These are phyloP conservation scores for Drosophila diplacantha DNA, from an alignment of 2,888 invertebrate genomes.

Conservation along the genomic window DNA sequence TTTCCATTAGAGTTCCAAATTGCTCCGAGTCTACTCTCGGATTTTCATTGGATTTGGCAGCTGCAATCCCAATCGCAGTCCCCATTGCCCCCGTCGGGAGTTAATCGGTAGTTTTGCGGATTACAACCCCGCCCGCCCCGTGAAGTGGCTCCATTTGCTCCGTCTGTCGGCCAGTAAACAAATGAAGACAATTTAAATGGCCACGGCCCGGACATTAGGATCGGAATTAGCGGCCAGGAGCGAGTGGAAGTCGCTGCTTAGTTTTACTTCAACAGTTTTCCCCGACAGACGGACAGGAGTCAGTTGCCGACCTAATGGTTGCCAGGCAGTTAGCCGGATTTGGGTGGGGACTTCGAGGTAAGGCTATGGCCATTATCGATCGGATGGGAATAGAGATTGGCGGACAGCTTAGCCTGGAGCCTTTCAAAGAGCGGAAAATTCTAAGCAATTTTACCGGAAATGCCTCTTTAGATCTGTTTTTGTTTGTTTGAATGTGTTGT, in stretches of 20 bases:
- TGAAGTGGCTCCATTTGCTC: conserved; percentile 8
- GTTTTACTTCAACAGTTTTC: conserved; percentile 28
- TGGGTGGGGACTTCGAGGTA: neutral
- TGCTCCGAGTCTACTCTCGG: conserved; percentile 61
- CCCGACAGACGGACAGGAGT: conserved; percentile 14
- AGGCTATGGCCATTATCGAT: conserved; percentile 18
- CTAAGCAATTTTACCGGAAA: conserved; percentile 2
- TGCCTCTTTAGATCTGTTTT: conserved; percentile 6
- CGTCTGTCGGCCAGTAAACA: conserved; percentile 57
- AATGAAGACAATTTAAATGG: conserved; percentile 72
- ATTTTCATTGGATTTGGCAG: conserved; percentile 72
- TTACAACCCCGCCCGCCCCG: conserved; percentile 41
- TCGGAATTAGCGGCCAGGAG: conserved; percentile 51
- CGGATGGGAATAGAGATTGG: conserved; percentile 5
- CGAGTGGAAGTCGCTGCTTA: conserved; percentile 30
- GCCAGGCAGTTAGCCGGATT: conserved; percentile 16
- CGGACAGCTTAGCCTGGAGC: neutral
- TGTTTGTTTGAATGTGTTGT: neutral
- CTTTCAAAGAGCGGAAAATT: neutral
- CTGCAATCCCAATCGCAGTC: conserved; percentile 45
- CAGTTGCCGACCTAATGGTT: conserved; percentile 22
- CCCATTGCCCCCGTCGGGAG: conserved; percentile 43
- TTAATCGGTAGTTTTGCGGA: conserved; percentile 68
- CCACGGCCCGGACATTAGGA: conserved; percentile 56
- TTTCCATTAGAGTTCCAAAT: conserved; percentile 72